Evolutionary conservation across 2,113 vertebrate species (phyloP).

Genomic region (Amphilophus citrinellus): DNA sequence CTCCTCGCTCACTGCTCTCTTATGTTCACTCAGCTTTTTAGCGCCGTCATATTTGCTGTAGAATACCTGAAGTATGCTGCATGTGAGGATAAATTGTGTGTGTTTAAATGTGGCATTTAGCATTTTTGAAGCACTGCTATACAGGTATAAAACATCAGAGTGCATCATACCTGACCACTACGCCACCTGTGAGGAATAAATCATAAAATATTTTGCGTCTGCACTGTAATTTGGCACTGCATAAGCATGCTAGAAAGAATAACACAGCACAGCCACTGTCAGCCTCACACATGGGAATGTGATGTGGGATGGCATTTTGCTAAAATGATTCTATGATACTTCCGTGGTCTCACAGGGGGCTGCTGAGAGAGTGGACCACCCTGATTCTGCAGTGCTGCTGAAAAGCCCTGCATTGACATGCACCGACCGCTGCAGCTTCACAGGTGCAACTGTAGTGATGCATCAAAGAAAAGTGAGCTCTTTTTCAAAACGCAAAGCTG

Average conservation of each 20-base stretch:
- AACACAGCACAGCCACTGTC: constrained; percentile 11
- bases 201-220: not conserved
- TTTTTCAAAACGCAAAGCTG: not conserved
- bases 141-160: not conserved
- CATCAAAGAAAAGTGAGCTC: not conserved
- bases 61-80: not conserved
- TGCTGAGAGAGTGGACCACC: constrained; percentile 17
- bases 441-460: not conserved
- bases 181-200: not conserved
- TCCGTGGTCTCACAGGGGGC: not conserved
- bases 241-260: not conserved
- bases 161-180: not conserved
- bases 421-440: not conserved
- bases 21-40: constrained; percentile 39
- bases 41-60: not conserved
- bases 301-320: constrained; percentile 28
- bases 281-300: constrained; percentile 14
- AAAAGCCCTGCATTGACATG: not conserved
- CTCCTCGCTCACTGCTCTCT: constrained; percentile 43
- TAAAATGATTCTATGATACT: constrained; percentile 25
- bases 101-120: not conserved
- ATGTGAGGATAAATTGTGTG: not conserved
- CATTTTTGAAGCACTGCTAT: not conserved
- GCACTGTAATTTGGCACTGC: fast-evolving
- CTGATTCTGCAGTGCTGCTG: constrained; percentile 12